phyloP scores from a whole-genome alignment of 2,888 invertebrate species.

The Acrobasis repandana region DNA sequence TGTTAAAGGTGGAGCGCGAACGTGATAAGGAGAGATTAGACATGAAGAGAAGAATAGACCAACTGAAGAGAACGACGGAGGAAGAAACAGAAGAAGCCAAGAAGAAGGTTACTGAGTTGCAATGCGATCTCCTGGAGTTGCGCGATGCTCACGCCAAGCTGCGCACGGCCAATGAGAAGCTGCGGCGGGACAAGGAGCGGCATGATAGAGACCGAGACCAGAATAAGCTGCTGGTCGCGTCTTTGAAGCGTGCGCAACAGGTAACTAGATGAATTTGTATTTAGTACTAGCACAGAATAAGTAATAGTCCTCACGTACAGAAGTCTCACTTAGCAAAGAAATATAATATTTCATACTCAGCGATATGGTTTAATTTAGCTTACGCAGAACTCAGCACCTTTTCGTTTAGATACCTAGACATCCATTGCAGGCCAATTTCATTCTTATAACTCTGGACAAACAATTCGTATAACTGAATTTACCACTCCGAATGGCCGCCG shows the following conservation, averaged over 20 bases:
- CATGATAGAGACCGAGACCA: constrained; percentile 91
- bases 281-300: no score
- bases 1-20: constrained; percentile 90
- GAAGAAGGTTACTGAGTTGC: constrained; percentile 90
- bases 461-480: no score
- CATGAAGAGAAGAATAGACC: constrained; percentile 92
- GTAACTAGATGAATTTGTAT: constrained; percentile 40
- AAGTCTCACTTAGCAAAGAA: no score
- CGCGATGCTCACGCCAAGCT: constrained; percentile 96
- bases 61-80: constrained; percentile 91
- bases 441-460: no score
- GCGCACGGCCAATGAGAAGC: constrained; percentile 94
- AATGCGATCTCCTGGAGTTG: constrained; percentile 93
- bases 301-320: no score
- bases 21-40: constrained; percentile 94
- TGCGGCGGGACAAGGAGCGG: constrained; percentile 93
- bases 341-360: no score
- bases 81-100: constrained; percentile 95
- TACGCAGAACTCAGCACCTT: no score
- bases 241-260: constrained; percentile 79
- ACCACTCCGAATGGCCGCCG: no score
- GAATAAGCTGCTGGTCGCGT: constrained; percentile 72
- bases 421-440: no score
- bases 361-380: no score
- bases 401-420: no score